These are phyloP conservation scores for Hipparchia sbordonii DNA, from an alignment of 2,888 invertebrate species.

Conservation along the genomic window DNA sequence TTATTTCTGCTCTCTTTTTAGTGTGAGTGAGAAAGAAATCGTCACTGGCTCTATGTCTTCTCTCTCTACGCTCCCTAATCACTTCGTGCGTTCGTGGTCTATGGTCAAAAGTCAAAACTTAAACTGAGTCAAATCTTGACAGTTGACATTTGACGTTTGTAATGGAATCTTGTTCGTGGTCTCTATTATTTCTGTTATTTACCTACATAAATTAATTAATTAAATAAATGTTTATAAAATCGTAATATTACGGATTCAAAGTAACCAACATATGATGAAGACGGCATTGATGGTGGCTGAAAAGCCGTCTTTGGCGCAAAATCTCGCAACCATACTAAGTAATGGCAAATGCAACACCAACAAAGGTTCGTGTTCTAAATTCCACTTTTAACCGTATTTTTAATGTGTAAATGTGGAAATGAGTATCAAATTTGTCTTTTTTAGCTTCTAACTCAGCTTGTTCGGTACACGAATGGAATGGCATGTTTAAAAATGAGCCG, in stretches of 20 bases:
- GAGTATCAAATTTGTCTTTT: constrained; percentile 20
- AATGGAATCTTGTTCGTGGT: no score
- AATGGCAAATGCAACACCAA: constrained; percentile 89
- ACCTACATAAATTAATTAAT: no score
- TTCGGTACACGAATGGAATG: constrained; percentile 97
- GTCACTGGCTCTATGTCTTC: no score
- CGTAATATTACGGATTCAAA: neutral
- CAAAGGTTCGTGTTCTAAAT: constrained; percentile 84
- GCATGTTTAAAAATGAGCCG: constrained; percentile 87
- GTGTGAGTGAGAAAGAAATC: no score
- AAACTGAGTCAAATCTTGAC: no score
- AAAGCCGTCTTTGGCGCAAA: constrained; percentile 98
- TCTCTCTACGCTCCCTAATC: no score
- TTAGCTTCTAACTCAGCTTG: constrained; percentile 94
- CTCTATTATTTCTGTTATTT: no score
- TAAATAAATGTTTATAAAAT: neutral
- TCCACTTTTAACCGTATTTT: neutral
- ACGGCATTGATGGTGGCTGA: constrained; percentile 98
- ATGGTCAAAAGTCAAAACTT: no score
- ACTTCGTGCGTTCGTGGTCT: no score
- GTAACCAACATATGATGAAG: constrained; percentile 83
- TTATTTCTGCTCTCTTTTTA: no score
- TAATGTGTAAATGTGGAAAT: neutral
- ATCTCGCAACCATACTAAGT: constrained; percentile 96
- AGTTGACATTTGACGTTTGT: no score